Evolutionary conservation across 2,797 vertebrate species (phyloP), one percentile per base, ranked within the genome.

Genomic region (Amphiprion clarkii): DNA sequence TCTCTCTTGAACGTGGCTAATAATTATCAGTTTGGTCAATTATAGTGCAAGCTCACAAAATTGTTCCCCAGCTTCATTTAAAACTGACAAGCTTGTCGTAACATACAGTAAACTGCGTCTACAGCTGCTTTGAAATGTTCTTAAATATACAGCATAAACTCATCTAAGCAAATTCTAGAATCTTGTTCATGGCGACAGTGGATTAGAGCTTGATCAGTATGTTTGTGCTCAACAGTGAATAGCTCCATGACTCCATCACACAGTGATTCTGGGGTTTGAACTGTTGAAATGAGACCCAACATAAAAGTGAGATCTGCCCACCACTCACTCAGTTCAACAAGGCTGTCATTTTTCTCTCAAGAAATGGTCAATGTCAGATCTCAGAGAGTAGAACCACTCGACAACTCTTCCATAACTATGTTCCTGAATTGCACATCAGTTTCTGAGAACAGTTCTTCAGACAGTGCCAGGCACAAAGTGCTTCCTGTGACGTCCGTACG

Each of bases 281-380:
- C 54, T 54, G 19, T 42, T 25, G 19, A 36, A 51, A 48, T 40
- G 21, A 42, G 57, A 29, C 13, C 33, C 16, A 54, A 31, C 23
- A 46, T 54, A 44, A 54, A 33, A n/a, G 46, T 13, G 33, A 60
- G 57, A 19, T 21, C n/a, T 46, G 31, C 10, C 12, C 55, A 9
- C 23, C 19, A 21, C 12, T 33, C 9, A 55, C 6, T 65, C 12
- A 31, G 2, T 55, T 48, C 17, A 40, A 68, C 52, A 1, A 13
- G 31, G 56, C 44, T 57, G 13, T 33, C 5, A 51, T 13, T 64
- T 61, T 61, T 61, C 17, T 59, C 17, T 13, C 54, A 23, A 51
- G 63, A 39, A 55, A 25, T 3, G 21, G 19, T 25, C 29, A 16
- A 27, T 53, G 25, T 76, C 10, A 7, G 53, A 52, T 40, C 3